These are phyloP conservation scores for Cataglyphis rosenhaueri DNA, from an alignment of 2,888 invertebrate species.

Conservation along the genomic window DNA sequence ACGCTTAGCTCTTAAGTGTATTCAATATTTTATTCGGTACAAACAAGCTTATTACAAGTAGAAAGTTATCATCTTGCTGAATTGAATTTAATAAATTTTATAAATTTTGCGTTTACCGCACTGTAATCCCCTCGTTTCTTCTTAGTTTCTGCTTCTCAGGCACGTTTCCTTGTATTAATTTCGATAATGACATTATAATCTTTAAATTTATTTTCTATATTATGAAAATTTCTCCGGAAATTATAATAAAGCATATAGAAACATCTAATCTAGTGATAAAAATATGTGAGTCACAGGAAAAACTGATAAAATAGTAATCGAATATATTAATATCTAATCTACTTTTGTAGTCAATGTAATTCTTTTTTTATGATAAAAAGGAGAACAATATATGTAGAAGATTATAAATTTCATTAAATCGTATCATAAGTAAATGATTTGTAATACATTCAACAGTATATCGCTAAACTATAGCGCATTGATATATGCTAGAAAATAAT, in stretches of 20 bases:
- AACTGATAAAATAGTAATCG: conserved; percentile 18
- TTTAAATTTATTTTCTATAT: background rate
- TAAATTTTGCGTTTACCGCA: background rate
- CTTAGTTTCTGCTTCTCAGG: background rate
- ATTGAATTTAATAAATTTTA: conserved; percentile 5
- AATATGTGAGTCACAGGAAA: background rate
- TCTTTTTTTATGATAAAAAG: conserved; percentile 19
- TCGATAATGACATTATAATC: background rate
- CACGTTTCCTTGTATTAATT: background rate
- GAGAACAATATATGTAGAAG: background rate
- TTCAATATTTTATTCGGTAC: background rate
- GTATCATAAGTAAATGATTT: background rate
- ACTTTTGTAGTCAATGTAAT: background rate
- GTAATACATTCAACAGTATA: background rate
- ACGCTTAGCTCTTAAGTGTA: background rate
- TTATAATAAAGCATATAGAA: background rate
- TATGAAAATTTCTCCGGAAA: background rate
- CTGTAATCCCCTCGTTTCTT: background rate
- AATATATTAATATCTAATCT: conserved; percentile 13
- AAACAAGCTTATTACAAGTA: background rate
- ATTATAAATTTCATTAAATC: background rate
- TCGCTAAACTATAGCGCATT: background rate
- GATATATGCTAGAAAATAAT: background rate
- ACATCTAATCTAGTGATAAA: conserved; percentile 17
- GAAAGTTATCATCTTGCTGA: background rate